Base-by-base conservation (phyloP, 2,888 invertebrate species). In the Agrilus mali region DNA sequence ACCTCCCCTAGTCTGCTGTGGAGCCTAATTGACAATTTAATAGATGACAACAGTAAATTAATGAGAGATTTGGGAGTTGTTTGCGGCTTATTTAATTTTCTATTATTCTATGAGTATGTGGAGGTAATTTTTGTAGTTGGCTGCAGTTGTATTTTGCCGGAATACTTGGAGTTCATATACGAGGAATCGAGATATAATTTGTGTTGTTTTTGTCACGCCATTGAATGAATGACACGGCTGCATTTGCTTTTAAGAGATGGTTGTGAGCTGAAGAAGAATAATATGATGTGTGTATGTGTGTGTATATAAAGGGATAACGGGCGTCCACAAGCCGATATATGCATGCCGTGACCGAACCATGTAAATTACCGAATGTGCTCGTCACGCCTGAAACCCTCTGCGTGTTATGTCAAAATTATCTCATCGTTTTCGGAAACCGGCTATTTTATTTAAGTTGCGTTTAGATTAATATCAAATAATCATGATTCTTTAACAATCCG, bases 351-450 rank as follows among this genome's bases (percentile, higher is more conserved):
- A 55, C 51, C 50, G 43, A 45, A 45, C 50, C 47, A 53, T 52
- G 56, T 59, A 57, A 57, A 57, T 58, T 54, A 55, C 51, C 50
- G 47, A 51, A 53, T 52, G 53, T 51, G 53, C 54, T 55, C 57
- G 57, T 58, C 57, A 58, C 59, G 58, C 59, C 57, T 58, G 55
- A 58, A 56, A 56, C 55, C 27, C 51, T 55, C 54, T 60, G 60
- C 59, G 60, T 60, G 60, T 52, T 43, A 51, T 57, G 57, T 57
- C 57, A 55, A 58, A 59, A 59, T 59, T 60, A 60, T 56, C 56
- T 54, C 59, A 58, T 58, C 57, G 56, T 59, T 27, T 59, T 56
- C 56, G 56, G 53, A 57, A 58, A 58, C 55, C 51, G 53, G 51
- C 57, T 52, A 53, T 58, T 59, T 56, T 51, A 54, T 59, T 57